Base-by-base conservation (phyloP, 2,113 vertebrate genomes). In the Callospermophilus lateralis region DNA sequence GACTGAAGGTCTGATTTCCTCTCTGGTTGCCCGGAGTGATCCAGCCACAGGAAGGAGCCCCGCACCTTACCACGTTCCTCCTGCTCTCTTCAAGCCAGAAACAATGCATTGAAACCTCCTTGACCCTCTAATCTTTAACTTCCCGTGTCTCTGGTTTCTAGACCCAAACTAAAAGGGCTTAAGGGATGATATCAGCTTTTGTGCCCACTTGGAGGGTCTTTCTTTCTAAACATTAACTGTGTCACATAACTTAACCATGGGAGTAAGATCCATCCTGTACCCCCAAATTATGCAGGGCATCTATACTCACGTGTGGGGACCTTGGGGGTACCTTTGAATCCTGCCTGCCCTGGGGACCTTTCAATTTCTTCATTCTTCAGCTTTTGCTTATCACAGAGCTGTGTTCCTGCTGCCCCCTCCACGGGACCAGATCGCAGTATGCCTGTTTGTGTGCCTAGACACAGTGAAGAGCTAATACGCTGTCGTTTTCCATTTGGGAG, bases 21-120 rank as follows among this genome's bases (percentile, higher is more conserved):
- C 48, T 83, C 22, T 30, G 28, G 15, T 13, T 76, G 34, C 24
- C 20, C 1, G 1, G 10, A 16, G 70, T 76, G 53, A 16, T 76
- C 13, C 48, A 48, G 78, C 84, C 68, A 0, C 6, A 13, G 4
- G 28, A 48, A 32, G 68, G 32, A 17, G 28, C 51, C 42, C 45
- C 3, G 10, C 37, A 20, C 74, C 32, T 61, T 4, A 5, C 15
- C 58, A 5, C 4, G 7, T 1, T 32, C 17, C 2, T n/a, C 7
- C 34, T 10, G 65, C 30, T 42, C 2, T 53, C 63, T 48, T 74
- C 45, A 58, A 92, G 67, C 6, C 67, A 80, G 53, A 68, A 68
- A 58, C 0, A 8, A 13, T 3, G 20, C 63, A 26, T 4, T 11
- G 74, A 95, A 30, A 70, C 5, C n/a, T 2, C 68, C 8, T 73